These are phyloP conservation scores for Limnephilus rhombicus DNA, from an alignment of 2,888 invertebrate species.

Conservation along the genomic window DNA sequence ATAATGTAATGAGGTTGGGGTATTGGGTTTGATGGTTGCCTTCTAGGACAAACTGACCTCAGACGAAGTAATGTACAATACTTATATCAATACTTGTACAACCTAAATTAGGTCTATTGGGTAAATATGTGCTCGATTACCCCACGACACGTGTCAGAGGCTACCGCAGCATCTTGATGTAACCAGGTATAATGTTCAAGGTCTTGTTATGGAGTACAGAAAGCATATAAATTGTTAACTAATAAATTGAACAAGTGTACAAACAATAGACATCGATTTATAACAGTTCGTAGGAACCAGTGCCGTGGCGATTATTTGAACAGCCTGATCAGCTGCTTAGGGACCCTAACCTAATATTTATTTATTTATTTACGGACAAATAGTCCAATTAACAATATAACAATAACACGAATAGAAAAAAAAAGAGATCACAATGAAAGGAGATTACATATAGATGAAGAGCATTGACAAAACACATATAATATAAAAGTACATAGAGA, in stretches of 20 bases:
- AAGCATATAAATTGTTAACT: neutral
- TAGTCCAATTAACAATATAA: too few relatives aligned
- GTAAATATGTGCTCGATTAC: neutral
- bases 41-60: neutral
- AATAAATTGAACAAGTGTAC: neutral
- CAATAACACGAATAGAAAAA: too few relatives aligned
- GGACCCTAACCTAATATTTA: too few relatives aligned
- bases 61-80: neutral
- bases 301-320: too few relatives aligned
- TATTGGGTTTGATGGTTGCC: neutral
- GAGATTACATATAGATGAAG: too few relatives aligned
- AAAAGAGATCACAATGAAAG: too few relatives aligned
- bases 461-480: too few relatives aligned
- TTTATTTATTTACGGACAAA: too few relatives aligned
- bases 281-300: too few relatives aligned
- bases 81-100: neutral
- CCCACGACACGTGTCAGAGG: neutral
- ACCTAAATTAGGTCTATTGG: neutral
- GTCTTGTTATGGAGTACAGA: neutral
- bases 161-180: neutral
- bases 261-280: too few relatives aligned
- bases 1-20: neutral
- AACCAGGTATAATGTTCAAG: neutral
- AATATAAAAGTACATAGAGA: too few relatives aligned
- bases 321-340: too few relatives aligned